phyloP scores from a whole-genome alignment of 2,888 invertebrate species.

The Saturnia japonica region DNA sequence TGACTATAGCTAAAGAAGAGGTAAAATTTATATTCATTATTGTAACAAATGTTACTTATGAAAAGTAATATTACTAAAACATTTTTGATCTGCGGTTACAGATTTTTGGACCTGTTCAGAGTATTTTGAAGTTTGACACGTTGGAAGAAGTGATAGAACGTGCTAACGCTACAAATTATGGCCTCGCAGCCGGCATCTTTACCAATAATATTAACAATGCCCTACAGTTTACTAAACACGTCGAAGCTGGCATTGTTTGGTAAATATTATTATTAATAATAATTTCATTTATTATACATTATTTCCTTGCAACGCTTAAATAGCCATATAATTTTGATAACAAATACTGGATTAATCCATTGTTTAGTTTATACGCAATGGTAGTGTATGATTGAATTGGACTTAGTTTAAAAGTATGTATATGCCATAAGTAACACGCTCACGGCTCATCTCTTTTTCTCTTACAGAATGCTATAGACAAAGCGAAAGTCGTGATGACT shows the following conservation, averaged over 20 bases:
- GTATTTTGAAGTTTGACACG: conserved; percentile 90
- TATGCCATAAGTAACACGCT: too few species aligned
- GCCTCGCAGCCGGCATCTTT: conserved; percentile 91
- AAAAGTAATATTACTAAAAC: not conserved
- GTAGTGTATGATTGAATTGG: too few species aligned
- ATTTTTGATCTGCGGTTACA: conserved; percentile 45
- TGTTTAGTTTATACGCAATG: too few species aligned
- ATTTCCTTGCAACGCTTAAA: too few species aligned
- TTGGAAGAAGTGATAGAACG: conserved; percentile 91
- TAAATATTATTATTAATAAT: conserved; percentile 37
- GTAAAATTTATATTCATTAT: conserved; percentile 52
- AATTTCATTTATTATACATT: too few species aligned
- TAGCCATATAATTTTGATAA: too few species aligned
- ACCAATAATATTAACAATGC: conserved; percentile 91
- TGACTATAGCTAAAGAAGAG: conserved; percentile 90
- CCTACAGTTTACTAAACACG: conserved; percentile 86
- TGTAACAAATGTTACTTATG: too few species aligned
- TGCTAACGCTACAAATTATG: conserved; percentile 90
- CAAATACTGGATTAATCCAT: too few species aligned
- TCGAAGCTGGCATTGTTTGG: conserved; percentile 92
- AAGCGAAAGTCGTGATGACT: too few species aligned
- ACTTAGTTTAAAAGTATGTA: too few species aligned
- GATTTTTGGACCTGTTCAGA: conserved; percentile 96
- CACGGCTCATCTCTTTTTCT: too few species aligned
- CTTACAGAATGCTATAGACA: too few species aligned